A percentile compares a stretch with the other conserved stretches of the same genome.
phyloP scores from a whole-genome alignment of 2,797 vertebrate genomes.

The Enteromius treurensis region DNA sequence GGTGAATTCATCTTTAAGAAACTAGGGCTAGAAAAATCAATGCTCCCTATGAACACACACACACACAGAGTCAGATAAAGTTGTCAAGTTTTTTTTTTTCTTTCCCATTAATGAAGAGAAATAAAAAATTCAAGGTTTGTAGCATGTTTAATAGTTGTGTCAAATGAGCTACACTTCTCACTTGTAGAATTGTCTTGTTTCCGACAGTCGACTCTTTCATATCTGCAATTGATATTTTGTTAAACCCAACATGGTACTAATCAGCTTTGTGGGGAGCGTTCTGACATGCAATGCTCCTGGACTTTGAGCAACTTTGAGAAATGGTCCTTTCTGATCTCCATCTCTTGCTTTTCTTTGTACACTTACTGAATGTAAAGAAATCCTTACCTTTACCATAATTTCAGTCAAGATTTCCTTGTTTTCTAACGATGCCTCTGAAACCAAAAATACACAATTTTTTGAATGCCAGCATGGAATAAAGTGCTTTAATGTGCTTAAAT shows the following conservation, averaged over 20 bases:
- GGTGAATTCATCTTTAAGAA: conserved; percentile 62
- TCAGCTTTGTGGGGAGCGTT: neutral
- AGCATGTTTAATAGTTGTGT: neutral
- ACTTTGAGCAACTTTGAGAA: neutral
- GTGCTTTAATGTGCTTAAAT: neutral
- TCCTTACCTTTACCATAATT: neutral
- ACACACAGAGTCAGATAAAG: conserved; percentile 34
- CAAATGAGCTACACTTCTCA: neutral
- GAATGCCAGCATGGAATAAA: neutral
- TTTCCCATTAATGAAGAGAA: neutral
- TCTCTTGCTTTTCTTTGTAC: neutral
- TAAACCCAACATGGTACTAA: neutral
- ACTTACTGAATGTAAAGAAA: neutral
- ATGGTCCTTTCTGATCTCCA: neutral
- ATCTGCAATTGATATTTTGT: neutral
- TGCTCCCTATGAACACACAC: conserved; percentile 8
- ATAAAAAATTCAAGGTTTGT: neutral
- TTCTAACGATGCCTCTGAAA: neutral
- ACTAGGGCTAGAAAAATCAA: conserved; percentile 59
- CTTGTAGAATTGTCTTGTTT: neutral
- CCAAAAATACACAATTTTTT: neutral
- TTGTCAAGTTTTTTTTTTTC: neutral
- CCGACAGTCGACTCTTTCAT: neutral
- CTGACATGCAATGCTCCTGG: neutral
- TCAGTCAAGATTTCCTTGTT: neutral